Conservation (phyloP, 2,888 invertebrate genomes). For the Macaria liturata region DNA sequence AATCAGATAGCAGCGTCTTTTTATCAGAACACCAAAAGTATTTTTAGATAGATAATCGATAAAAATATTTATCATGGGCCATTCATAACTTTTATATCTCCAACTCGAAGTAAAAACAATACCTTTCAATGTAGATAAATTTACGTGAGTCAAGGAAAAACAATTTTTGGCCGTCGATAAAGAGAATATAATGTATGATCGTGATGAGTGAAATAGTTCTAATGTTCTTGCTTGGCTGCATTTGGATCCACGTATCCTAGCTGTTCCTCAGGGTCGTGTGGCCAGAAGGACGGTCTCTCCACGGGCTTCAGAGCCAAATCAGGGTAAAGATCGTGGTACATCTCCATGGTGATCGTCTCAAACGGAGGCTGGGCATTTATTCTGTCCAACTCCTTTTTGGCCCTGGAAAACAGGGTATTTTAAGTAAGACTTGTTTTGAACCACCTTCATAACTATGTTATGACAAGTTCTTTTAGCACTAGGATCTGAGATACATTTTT, state of each 20-base stretch:
- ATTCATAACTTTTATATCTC: conserved; percentile 9
- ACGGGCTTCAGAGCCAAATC: conserved; percentile 55
- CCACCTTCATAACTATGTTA: neutral
- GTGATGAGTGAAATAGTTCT: neutral
- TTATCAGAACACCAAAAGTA: neutral
- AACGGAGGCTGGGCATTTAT: conserved; percentile 60
- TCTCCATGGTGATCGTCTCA: conserved; percentile 70
- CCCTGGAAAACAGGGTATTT: conserved; percentile 38
- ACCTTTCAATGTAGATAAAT: neutral
- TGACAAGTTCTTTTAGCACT: no score
- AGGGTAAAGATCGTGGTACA: conserved; percentile 56
- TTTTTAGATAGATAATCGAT: neutral
- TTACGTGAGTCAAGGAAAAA: no score
- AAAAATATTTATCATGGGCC: conserved; percentile 2
- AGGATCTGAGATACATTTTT: no score
- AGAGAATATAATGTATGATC: no score
- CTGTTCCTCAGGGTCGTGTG: conserved; percentile 67
- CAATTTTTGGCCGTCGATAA: no score
- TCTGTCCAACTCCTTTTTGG: conserved; percentile 51
- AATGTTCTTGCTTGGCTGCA: conserved; percentile 14
- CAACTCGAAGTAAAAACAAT: neutral
- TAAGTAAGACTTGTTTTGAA: neutral
- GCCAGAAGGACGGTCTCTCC: conserved; percentile 67
- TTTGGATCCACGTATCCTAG: conserved; percentile 49
- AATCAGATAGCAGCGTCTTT: no score